These are phyloP conservation scores for Autographa gamma DNA, from an alignment of 2,888 invertebrate species.

Conservation along the genomic window DNA sequence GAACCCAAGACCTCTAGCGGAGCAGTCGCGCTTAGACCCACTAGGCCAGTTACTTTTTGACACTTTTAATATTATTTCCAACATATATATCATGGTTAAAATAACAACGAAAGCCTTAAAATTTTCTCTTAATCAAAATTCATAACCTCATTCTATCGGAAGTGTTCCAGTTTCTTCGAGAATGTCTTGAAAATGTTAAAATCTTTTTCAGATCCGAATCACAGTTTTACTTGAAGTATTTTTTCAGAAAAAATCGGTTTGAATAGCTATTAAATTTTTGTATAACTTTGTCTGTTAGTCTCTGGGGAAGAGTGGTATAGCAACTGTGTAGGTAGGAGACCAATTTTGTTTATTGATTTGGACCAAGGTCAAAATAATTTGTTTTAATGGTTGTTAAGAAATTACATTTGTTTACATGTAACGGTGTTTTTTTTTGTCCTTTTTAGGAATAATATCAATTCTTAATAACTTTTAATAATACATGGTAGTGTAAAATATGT, in stretches of 20 bases:
- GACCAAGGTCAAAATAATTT: no score
- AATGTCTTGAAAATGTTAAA: conserved; percentile 40
- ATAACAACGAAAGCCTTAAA: conserved; percentile 5
- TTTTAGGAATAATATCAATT: no score
- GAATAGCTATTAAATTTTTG: background rate
- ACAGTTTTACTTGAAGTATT: conserved; percentile 6
- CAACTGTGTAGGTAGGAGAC: background rate
- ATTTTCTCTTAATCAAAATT: conserved; percentile 41
- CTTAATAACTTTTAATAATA: no score
- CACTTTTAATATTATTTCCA: no score
- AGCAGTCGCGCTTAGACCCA: no score
- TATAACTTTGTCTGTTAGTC: background rate
- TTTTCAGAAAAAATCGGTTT: background rate
- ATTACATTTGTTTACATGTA: no score
- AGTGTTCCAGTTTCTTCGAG: conserved; percentile 23
- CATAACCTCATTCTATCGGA: conserved; percentile 35
- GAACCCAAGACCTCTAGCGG: no score
- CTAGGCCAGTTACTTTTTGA: no score
- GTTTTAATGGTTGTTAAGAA: no score
- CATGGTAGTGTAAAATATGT: no score
- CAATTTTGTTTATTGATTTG: background rate
- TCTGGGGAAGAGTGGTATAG: conserved; percentile 3
- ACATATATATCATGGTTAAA: background rate
- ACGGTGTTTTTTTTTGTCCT: no score
- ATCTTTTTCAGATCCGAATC: conserved; percentile 39